Conservation (phyloP, 2,113 vertebrate genomes). For the Pseudorhombus dupliciocellatus region DNA sequence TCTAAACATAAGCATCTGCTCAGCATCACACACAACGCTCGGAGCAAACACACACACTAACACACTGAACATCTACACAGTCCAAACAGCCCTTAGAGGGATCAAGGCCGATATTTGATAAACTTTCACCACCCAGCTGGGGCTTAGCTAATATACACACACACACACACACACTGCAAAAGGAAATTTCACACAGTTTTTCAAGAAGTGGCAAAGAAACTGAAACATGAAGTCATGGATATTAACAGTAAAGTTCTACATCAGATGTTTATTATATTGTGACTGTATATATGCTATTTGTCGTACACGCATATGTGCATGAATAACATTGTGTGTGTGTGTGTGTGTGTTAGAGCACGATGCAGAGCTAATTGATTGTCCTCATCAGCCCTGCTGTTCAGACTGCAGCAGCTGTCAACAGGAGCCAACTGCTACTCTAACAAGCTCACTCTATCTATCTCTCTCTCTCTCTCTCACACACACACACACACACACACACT, state of each 20-base stretch:
- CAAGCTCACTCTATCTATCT: too few relatives aligned
- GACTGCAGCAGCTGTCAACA: slow-evolving; percentile 74
- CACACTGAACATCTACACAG: slow-evolving; percentile 28
- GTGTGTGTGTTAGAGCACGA: slow-evolving; percentile 9
- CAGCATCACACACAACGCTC: slow-evolving; percentile 60
- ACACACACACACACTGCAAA: slow-evolving; percentile 9
- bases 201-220: not conserved
- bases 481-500: slow-evolving; percentile 13
- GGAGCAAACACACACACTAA: slow-evolving; percentile 52
- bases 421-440: slow-evolving; percentile 72
- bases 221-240: not conserved
- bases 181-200: not conserved
- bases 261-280: not conserved
- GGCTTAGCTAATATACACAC: slow-evolving; percentile 24
- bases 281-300: not conserved
- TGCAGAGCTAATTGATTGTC: slow-evolving; percentile 75
- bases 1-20: slow-evolving; percentile 78
- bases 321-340: slow-evolving; percentile 20
- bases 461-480: too few relatives aligned
- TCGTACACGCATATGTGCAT: not conserved
- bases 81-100: slow-evolving; percentile 58
- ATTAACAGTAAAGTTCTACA: not conserved
- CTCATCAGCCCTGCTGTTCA: slow-evolving; percentile 72
- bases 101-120: slow-evolving; percentile 62
- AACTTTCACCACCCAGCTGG: slow-evolving; percentile 57